Base-by-base conservation (phyloP, 2,888 invertebrate species). In the Leptarthrus brevirostris region DNA sequence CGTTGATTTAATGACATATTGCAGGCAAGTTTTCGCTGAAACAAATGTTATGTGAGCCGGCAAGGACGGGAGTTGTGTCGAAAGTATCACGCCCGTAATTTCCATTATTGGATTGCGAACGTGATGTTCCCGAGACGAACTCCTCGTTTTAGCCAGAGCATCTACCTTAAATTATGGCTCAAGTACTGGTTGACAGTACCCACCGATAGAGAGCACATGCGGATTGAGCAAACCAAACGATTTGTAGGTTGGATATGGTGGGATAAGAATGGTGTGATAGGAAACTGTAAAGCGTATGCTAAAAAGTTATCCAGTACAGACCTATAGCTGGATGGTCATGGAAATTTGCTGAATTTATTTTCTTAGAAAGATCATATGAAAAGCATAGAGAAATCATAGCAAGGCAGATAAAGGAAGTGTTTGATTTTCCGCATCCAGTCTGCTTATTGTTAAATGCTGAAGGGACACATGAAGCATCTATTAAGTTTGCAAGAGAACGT, bases 291-390 rank as follows among this genome's bases (percentile, higher is more conserved):
- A 87, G 95, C 97, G 0, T 97, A 95, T 84, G 96, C 95, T 0
- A 98, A 98, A 86, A 95, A 85, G 92, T 92, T 12, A 91, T 97
- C 77, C 91, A 93, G 79, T 96, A 94, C 83, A 88, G 97, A 77
- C 98, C 98, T 24, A 91, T 95, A 8, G 90, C 97, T 79, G 97
- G 97, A 40, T 98, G 97, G 97, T 92, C 93, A 80, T 98, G 97
- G 96, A 94, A 95, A 86, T 95, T 96, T 84, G 93, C 94, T 0
- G 97, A 97, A 83, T 94, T 94, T 86, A 94, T 97, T 76, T 97
- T 97, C 86, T 88, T 98, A 74, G 95, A 96, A 83, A 89, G 97
- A 79, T 93, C 93, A 78, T 97, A 92, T 88, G 93, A 95, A 72
- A 94, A 95, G 84, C 97, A 98, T 85, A 93, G 90, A 83, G 90